Conservation (phyloP, 2,888 invertebrate genomes). For the Hemaris fuciformis region DNA sequence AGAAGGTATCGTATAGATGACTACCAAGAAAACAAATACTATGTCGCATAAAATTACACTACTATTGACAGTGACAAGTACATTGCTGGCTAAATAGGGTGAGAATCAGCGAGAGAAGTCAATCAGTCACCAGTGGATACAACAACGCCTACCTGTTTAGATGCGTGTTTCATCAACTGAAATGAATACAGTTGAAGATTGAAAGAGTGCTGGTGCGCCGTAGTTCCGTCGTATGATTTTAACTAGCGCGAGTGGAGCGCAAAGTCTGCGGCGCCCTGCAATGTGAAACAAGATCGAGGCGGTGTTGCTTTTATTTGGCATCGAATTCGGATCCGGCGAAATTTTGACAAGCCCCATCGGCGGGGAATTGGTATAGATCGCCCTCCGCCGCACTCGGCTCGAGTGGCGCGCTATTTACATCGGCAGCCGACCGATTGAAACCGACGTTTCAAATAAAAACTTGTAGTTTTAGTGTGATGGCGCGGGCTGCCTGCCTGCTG, state of each 20-base stretch:
- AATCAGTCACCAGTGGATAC: too few relatives aligned
- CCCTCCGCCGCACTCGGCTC: not conserved
- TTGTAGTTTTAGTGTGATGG: not conserved
- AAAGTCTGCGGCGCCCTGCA: not conserved
- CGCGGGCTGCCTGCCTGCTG: too few relatives aligned
- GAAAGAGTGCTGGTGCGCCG: too few relatives aligned
- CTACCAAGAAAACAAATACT: too few relatives aligned
- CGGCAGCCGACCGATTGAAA: not conserved
- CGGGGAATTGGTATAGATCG: not conserved
- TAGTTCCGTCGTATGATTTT: not conserved
- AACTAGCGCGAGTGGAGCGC: not conserved
- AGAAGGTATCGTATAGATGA: too few relatives aligned
- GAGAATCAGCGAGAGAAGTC: too few relatives aligned
- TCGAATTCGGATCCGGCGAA: not conserved
- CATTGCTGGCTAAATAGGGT: too few relatives aligned
- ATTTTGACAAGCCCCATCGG: conserved; percentile 5
- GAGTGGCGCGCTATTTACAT: not conserved
- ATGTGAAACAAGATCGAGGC: conserved; percentile 7
- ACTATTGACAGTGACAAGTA: too few relatives aligned
- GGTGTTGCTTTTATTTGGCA: conserved; percentile 1
- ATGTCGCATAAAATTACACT: too few relatives aligned
- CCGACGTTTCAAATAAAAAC: not conserved
- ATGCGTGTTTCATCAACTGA: too few relatives aligned
- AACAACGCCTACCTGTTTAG: too few relatives aligned
- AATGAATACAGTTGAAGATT: too few relatives aligned